Evolutionary conservation across 2,113 vertebrate species (phyloP).

Genomic region (Indicator indicator): DNA sequence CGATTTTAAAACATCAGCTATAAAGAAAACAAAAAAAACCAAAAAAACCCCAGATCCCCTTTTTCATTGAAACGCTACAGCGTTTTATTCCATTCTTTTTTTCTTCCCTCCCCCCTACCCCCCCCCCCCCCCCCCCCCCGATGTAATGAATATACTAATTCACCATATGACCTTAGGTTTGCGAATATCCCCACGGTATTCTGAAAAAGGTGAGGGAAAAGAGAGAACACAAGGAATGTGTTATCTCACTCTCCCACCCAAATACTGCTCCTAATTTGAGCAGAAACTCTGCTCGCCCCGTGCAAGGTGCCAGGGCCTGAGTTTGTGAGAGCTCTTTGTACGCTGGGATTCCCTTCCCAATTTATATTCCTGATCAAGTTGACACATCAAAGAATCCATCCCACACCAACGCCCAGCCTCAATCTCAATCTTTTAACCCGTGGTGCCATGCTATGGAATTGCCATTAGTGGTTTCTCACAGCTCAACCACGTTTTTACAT

Average conservation of each 20-base stretch:
- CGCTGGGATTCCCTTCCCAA: neutral
- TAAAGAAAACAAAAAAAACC: neutral
- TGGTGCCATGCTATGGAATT: neutral
- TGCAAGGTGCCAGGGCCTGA: neutral
- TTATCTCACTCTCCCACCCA: neutral
- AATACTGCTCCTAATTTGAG: neutral
- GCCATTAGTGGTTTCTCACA: neutral
- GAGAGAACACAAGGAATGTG: too few species aligned
- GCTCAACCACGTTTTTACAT: neutral
- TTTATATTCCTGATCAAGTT: neutral
- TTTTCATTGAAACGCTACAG: neutral
- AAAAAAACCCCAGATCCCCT: neutral
- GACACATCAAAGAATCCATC: neutral
- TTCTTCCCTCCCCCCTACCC: too few species aligned
- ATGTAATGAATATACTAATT: neutral
- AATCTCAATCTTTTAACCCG: neutral
- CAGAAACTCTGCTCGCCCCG: neutral
- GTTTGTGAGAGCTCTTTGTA: too few species aligned
- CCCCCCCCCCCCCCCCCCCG: too few species aligned
- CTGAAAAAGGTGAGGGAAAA: neutral
- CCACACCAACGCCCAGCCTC: neutral
- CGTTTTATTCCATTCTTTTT: neutral
- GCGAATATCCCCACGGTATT: neutral
- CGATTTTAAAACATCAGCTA: neutral
- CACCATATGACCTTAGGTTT: accelerated